Base-by-base conservation (phyloP, 2,797 vertebrate species). In the Pelochelys cantorii region DNA sequence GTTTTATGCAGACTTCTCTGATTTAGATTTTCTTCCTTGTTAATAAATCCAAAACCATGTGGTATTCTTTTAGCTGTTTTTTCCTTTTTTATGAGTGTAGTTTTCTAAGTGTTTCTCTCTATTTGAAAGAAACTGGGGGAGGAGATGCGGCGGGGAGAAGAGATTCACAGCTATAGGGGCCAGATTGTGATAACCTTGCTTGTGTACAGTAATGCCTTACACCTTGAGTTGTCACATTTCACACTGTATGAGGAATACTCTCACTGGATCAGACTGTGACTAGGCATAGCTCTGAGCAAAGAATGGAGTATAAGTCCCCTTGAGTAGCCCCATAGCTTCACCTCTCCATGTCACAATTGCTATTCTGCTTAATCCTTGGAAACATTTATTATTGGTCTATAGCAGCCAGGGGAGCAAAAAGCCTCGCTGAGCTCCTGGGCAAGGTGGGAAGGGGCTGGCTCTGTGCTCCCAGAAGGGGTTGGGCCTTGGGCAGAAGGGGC, bases 1-100 rank as follows among this genome's bases (percentile, higher is more conserved):
- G 56, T 90, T 94, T 82, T 90, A 83, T 96, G 87, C 13, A 94
- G 48, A 53, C 85, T 96, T 91, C 93, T 93, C 11, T 85, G 56
- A 91, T 93, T 89, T 87, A 95, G 52, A 77, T n/a, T 95, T 81
- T 81, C 17, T n/a, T 74, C 59, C 7, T 20, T 60, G 60, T 4
- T 12, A 34, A 55, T 10, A 29, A 25, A 11, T 0, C 11, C 85
- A 22, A 68, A 37, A 89, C 17, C 23, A n/a, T 74, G 7, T 42
- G 57, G 31, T n/a, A 83, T 52, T 84, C 59, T 81, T 53, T 89
- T 57, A 87, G 22, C 0, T 90, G 34, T 54, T 75, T 8, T 31
- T 52, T 62, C 52, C 52, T 42, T 95, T 92, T 87, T 85, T 79
- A 7, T 27, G 10, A 81, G 57, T 81, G 65, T 62, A 60, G 10